Evolutionary conservation across 2,797 vertebrate genomes (phyloP).

Genomic region (Dallia pectoralis): DNA sequence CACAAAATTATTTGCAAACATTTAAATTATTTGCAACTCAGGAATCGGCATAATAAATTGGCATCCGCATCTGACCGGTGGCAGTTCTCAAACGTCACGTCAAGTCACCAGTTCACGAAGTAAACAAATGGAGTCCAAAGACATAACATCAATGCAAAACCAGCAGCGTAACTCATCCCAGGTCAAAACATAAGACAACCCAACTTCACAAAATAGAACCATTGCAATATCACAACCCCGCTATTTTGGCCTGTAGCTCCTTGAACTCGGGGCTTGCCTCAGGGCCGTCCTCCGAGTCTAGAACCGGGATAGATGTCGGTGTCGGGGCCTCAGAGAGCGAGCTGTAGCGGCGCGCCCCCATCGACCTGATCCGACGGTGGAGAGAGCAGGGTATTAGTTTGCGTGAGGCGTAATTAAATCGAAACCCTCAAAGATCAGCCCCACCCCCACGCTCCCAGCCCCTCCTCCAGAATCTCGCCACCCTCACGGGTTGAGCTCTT

Average conservation of each 20-base stretch:
- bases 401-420: conserved; percentile 79
- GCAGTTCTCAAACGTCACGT: not conserved
- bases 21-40: no score
- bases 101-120: not conserved
- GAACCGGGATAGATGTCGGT: conserved; percentile 67
- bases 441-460: conserved; percentile 59
- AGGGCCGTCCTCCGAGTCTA: conserved; percentile 71
- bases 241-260: conserved; percentile 54
- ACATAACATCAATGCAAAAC: not conserved
- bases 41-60: not conserved
- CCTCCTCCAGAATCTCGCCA: conserved; percentile 60
- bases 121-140: not conserved
- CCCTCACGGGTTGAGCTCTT: conserved; percentile 47
- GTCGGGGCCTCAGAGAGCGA: conserved; percentile 26
- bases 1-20: no score
- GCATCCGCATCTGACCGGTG: not conserved
- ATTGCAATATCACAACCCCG: conserved; percentile 17
- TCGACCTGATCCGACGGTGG: conserved; percentile 1
- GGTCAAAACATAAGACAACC: not conserved
- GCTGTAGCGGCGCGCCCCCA: not conserved
- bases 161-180: not conserved
- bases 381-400: conserved; percentile 67
- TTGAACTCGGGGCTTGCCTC: conserved; percentile 57
- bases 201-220: conserved; percentile 39
- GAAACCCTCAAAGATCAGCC: conserved; percentile 77